A percentile compares a stretch with the other conserved stretches of the same genome.
These are phyloP conservation scores for Drosophila multiciliata DNA, from an alignment of 2,888 invertebrate species.

Conservation along the genomic window DNA sequence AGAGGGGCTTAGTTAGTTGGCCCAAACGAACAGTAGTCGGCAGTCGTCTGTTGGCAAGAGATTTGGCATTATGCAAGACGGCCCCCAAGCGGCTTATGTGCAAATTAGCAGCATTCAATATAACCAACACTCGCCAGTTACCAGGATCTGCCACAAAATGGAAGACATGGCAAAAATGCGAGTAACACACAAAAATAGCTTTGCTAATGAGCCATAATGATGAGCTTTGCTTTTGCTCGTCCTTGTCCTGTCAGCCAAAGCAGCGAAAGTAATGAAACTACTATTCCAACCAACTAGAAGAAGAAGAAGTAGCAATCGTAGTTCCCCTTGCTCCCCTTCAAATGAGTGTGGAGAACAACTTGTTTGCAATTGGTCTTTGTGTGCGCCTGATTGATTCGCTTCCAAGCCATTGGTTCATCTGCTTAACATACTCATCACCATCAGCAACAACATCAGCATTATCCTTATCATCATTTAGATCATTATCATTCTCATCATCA, in stretches of 20 bases:
- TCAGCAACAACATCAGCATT: constrained; percentile 11
- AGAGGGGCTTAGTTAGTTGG: constrained; percentile 58
- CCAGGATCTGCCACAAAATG: constrained; percentile 16
- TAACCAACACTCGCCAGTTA: constrained; percentile 50
- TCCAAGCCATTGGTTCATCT: constrained; percentile 61
- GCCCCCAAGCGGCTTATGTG: constrained; percentile 73
- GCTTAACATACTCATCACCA: constrained; percentile 53
- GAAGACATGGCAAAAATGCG: constrained; percentile 15
- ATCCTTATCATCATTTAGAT: constrained; percentile 4
- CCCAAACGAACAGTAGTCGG: constrained; percentile 29
- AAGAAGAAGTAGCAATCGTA: neutral
- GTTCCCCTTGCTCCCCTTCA: neutral
- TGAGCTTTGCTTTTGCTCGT: constrained; percentile 61
- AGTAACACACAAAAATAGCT: constrained; percentile 73
- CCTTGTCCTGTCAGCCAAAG: constrained; percentile 37
- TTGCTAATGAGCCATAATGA: constrained; percentile 81
- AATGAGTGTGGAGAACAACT: constrained; percentile 44
- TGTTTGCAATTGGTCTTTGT: constrained; percentile 50
- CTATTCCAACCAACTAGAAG: neutral
- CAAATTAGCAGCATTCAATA: constrained; percentile 80
- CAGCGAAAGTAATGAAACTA: constrained; percentile 8
- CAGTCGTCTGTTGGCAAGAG: constrained; percentile 59
- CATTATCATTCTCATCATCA: constrained; percentile 8
- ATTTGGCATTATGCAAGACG: constrained; percentile 64
- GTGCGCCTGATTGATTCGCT: constrained; percentile 69